phyloP scores from a whole-genome alignment of 2,113 vertebrate genomes.

The Muntiacus muntjak region DNA sequence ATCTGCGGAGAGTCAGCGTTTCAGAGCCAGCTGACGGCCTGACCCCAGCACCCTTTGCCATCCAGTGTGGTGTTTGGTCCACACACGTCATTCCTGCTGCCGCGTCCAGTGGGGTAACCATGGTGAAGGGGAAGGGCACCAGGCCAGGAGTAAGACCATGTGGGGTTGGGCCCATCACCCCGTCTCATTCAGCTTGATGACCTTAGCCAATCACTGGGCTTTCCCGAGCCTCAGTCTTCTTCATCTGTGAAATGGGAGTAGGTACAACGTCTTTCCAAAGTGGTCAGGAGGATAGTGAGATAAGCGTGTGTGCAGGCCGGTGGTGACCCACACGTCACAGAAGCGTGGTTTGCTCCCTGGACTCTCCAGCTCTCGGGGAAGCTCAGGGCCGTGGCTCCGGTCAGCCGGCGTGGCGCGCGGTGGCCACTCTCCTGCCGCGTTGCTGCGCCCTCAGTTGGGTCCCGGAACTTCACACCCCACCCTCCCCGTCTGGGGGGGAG shows the following conservation, averaged over 20 bases:
- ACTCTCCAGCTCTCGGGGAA: neutral
- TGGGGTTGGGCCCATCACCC: neutral
- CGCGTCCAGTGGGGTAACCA: fast-evolving
- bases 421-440: neutral
- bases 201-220: neutral
- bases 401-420: neutral
- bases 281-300: neutral
- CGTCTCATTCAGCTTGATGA: neutral
- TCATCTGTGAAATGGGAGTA: neutral
- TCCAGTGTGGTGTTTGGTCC: neutral
- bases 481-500: neutral
- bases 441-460: fast-evolving
- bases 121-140: neutral
- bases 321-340: neutral
- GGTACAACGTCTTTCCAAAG: neutral
- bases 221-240: neutral
- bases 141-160: neutral
- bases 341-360: neutral
- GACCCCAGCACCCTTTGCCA: neutral
- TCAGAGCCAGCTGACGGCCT: neutral
- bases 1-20: neutral
- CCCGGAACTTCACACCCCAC: neutral
- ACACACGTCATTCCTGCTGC: neutral
- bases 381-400: fast-evolving
- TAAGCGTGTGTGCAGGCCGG: neutral